phyloP scores from a whole-genome alignment of 2,888 invertebrate genomes.

The Hoplodrina ambigua region DNA sequence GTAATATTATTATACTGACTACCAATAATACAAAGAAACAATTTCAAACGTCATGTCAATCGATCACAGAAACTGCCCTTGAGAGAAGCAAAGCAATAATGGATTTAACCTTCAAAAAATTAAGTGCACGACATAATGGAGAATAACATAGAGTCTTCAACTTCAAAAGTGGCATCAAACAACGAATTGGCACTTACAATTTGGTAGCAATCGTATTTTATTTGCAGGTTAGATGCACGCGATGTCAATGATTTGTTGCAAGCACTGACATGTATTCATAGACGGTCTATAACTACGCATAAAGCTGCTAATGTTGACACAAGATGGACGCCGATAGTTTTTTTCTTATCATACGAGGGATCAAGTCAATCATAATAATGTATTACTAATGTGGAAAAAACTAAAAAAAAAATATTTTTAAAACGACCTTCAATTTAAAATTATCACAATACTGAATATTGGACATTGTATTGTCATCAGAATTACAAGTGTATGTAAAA shows the following conservation, averaged over 20 bases:
- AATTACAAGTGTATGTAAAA: too few species aligned
- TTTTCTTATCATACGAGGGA: too few species aligned
- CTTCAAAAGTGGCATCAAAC: constrained; percentile 65
- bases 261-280: background rate
- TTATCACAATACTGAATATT: too few species aligned
- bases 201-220: constrained; percentile 69
- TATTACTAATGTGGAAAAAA: too few species aligned
- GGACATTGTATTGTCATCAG: too few species aligned
- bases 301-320: too few species aligned
- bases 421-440: too few species aligned
- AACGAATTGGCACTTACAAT: constrained; percentile 69
- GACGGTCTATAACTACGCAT: too few species aligned
- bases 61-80: constrained; percentile 10
- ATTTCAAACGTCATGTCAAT: constrained; percentile 15
- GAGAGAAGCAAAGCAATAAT: constrained; percentile 9
- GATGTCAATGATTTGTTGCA: constrained; percentile 56
- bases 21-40: constrained; percentile 10
- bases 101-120: constrained; percentile 14
- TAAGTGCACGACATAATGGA: constrained; percentile 17
- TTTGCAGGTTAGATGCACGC: constrained; percentile 75
- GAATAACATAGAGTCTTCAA: constrained; percentile 25
- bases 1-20: background rate
- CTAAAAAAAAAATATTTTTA: too few species aligned
- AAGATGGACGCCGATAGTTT: too few species aligned
- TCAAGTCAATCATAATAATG: too few species aligned